Percentiles rank a stretch among this genome's conserved stretches.
Evolutionary conservation across 2,797 vertebrate genomes (phyloP).

Genomic region (Scomberomorus guttatus): DNA sequence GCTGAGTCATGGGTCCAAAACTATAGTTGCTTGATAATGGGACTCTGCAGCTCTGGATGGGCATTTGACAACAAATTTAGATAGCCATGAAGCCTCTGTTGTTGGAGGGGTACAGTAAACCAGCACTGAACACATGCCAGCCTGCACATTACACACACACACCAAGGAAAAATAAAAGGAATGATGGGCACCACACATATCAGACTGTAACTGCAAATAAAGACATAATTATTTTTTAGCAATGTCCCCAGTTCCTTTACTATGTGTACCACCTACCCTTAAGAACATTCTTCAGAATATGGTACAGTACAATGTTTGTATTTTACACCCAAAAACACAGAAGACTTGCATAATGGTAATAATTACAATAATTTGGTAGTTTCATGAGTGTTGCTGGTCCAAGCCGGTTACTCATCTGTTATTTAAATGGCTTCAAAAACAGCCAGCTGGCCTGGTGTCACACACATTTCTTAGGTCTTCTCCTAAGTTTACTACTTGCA

Average conservation of each 20-base stretch:
- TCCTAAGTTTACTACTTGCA: not conserved
- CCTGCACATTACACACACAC: not conserved
- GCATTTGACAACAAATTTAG: not conserved
- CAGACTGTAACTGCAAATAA: not conserved
- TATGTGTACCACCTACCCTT: not conserved
- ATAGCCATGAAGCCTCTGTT: conserved; percentile 22
- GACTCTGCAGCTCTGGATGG: not conserved
- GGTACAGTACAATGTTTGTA: not conserved
- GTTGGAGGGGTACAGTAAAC: conserved; percentile 9
- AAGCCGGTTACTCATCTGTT: not conserved
- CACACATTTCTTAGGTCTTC: not conserved
- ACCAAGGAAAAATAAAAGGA: not conserved
- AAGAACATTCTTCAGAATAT: not conserved
- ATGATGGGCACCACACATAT: not conserved
- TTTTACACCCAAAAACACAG: not conserved
- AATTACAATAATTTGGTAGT: not conserved
- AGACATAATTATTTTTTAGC: not conserved
- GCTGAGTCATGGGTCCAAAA: not conserved
- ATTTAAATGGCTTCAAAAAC: not conserved
- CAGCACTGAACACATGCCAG: conserved; percentile 24
- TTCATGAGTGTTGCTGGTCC: not conserved
- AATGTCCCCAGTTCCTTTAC: not conserved
- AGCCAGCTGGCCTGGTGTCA: conserved; percentile 2
- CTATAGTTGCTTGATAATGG: not conserved
- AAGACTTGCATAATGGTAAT: not conserved